phyloP scores from a whole-genome alignment of 2,888 invertebrate species.

The Chesias legatella region DNA sequence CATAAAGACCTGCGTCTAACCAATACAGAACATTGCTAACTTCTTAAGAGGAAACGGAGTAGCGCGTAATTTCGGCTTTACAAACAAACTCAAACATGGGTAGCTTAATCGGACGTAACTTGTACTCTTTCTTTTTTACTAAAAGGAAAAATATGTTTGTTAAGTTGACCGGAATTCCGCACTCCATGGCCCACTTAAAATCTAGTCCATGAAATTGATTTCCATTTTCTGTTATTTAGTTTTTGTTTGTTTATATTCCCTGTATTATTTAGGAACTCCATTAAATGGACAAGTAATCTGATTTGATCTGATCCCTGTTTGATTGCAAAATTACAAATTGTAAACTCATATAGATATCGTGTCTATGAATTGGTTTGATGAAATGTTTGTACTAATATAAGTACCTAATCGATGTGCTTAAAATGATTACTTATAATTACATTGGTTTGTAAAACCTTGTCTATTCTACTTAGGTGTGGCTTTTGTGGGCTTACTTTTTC shows the following conservation, averaged over 20 bases:
- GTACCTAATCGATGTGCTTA: too few relatives aligned
- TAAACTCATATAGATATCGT: background rate
- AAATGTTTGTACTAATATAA: slow-evolving; percentile 5
- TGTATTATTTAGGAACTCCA: slow-evolving; percentile 5
- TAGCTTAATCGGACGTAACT: too few relatives aligned
- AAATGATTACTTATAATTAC: background rate
- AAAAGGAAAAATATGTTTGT: too few relatives aligned
- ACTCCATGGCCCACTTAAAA: slow-evolving; percentile 17
- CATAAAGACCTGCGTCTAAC: too few relatives aligned
- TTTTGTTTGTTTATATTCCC: background rate
- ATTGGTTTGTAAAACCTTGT: slow-evolving; percentile 26
- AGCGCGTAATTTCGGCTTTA: too few relatives aligned
- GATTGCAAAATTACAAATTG: background rate
- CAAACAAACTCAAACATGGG: too few relatives aligned
- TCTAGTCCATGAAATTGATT: slow-evolving; percentile 21
- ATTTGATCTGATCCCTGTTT: background rate
- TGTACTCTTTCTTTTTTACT: too few relatives aligned
- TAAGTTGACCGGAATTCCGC: too few relatives aligned
- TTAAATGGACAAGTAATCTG: slow-evolving; percentile 11
- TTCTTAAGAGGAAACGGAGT: too few relatives aligned
- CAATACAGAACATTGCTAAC: too few relatives aligned
- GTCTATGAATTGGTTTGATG: background rate
- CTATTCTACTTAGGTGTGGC: slow-evolving; percentile 13
- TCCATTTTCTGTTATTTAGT: background rate
- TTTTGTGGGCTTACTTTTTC: slow-evolving; percentile 14